phyloP scores from a whole-genome alignment of 1,140 invertebrate genomes.

The Pantala flavescens region DNA sequence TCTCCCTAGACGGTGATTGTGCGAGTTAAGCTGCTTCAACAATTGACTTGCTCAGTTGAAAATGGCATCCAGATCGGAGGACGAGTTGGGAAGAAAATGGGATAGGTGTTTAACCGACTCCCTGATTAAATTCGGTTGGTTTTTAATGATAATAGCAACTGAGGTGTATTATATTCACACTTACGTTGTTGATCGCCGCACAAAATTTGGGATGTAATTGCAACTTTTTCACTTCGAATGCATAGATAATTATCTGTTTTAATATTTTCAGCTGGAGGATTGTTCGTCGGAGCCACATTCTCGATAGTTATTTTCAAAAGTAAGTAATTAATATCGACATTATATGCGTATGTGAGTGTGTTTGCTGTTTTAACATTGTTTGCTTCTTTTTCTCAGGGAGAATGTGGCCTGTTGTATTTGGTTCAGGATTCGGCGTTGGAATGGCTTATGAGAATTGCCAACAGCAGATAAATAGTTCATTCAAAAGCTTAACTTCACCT shows the following conservation, averaged over 20 bases:
- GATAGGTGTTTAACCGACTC: slow-evolving; percentile 39
- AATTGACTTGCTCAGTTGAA: slow-evolving; percentile 23
- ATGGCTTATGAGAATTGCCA: slow-evolving; percentile 68
- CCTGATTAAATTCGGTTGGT: slow-evolving; percentile 38
- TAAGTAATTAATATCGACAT: slow-evolving; percentile 28
- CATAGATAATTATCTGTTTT: slow-evolving; percentile 17
- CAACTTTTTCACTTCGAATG: too few relatives aligned
- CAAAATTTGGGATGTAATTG: background rate
- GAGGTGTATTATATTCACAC: too few relatives aligned
- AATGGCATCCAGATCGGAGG: slow-evolving; percentile 35
- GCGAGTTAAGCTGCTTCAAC: background rate
- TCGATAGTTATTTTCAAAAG: slow-evolving; percentile 53
- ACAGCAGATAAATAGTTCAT: slow-evolving; percentile 43
- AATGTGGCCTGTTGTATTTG: slow-evolving; percentile 58
- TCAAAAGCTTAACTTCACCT: slow-evolving; percentile 19
- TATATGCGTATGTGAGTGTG: background rate
- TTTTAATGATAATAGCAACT: too few relatives aligned
- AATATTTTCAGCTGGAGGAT: slow-evolving; percentile 49
- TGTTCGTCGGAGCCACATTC: slow-evolving; percentile 50
- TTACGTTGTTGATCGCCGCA: slow-evolving; percentile 7
- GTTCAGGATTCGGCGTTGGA: slow-evolving; percentile 61
- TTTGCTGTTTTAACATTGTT: background rate
- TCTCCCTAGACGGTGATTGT: too few relatives aligned
- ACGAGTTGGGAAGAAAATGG: slow-evolving; percentile 42
- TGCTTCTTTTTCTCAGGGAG: slow-evolving; percentile 41